Percentiles rank a stretch among this genome's conserved stretches.
Conservation (phyloP, 1,140 invertebrate species). For the Camponotus pennsylvanicus region DNA sequence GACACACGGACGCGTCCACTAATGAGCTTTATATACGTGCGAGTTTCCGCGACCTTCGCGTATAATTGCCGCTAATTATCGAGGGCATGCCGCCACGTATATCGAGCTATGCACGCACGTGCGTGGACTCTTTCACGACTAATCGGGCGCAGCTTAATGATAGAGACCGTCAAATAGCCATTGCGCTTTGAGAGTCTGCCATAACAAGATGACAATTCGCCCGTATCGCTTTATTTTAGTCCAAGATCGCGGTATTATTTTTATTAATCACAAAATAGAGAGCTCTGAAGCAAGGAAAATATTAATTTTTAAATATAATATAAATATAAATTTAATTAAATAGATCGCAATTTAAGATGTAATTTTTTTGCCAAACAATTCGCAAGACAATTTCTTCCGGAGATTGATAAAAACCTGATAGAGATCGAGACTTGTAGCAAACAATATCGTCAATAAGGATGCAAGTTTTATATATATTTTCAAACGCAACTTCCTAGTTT, state of each 20-base stretch:
- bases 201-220: neutral
- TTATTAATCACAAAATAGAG: neutral
- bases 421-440: neutral
- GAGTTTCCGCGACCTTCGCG: conserved; percentile 63
- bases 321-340: too few species aligned
- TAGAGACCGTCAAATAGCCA: neutral
- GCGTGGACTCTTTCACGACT: conserved; percentile 24
- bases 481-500: neutral
- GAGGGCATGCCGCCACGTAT: conserved; percentile 40
- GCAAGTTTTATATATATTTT: neutral
- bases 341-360: neutral
- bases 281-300: too few species aligned
- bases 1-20: conserved; percentile 49
- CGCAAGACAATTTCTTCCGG: too few species aligned
- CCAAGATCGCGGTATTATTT: neutral
- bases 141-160: conserved; percentile 12
- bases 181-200: neutral
- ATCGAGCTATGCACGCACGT: conserved; percentile 27
- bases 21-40: conserved; percentile 32
- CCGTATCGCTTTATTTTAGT: too few species aligned
- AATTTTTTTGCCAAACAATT: neutral
- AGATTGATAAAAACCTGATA: neutral
- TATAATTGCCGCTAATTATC: conserved; percentile 71
- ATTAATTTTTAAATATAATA: too few species aligned
- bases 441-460: neutral